These are phyloP conservation scores for Schlechtendalia chinensis DNA, from an alignment of 1,140 invertebrate genomes.

Conservation along the genomic window DNA sequence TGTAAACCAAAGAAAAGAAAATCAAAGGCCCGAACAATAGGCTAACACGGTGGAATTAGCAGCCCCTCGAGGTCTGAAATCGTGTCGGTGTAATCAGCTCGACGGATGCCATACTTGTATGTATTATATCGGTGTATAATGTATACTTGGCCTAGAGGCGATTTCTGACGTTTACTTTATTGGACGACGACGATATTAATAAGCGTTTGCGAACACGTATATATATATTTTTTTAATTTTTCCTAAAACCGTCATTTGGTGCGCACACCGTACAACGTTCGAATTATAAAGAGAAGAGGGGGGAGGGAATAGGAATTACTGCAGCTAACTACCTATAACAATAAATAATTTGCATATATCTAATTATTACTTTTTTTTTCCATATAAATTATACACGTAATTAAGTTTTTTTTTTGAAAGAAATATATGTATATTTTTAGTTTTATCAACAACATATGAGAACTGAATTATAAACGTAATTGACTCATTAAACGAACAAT, in stretches of 20 bases:
- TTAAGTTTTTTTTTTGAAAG: slow-evolving; percentile 18
- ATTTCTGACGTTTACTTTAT: slow-evolving; percentile 28
- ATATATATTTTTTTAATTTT: background rate
- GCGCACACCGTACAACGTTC: no score
- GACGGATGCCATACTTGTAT: background rate
- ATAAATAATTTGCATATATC: slow-evolving; percentile 12
- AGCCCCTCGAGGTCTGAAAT: slow-evolving; percentile 44
- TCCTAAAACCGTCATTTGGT: background rate
- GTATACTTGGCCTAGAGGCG: slow-evolving; percentile 1
- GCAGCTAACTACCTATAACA: background rate
- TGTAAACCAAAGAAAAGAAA: background rate
- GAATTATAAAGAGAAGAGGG: background rate
- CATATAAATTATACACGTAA: background rate
- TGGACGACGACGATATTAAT: background rate
- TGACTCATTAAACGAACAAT: slow-evolving; percentile 18
- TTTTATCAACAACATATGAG: background rate
- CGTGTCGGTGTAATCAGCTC: slow-evolving; percentile 45
- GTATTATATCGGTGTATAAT: background rate
- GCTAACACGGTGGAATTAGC: slow-evolving; percentile 26
- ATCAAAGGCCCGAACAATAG: slow-evolving; percentile 47
- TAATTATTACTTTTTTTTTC: slow-evolving; percentile 22
- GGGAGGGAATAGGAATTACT: background rate
- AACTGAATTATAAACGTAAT: background rate
- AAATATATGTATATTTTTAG: background rate
- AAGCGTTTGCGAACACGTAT: background rate